Conservation (phyloP, 64 coral and sea anemone genomes). For the Montipora capricornis region DNA sequence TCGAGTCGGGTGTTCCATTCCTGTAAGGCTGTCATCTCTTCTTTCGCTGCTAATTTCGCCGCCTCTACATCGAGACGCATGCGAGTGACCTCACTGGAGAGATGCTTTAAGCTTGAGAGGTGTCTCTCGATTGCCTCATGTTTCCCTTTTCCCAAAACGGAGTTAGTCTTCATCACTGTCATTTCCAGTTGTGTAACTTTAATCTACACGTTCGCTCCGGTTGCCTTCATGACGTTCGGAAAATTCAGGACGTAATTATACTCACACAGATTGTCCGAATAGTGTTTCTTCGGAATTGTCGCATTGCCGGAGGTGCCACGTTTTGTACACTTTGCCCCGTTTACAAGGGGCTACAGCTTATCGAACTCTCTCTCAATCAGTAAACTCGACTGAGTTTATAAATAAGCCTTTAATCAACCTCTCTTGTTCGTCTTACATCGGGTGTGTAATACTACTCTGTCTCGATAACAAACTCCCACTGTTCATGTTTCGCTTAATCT, state of each 20-base stretch:
- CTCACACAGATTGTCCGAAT: neutral
- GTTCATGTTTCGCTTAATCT: no score
- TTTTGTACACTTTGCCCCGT: neutral
- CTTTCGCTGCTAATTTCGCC: neutral
- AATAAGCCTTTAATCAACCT: neutral
- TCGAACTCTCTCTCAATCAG: neutral
- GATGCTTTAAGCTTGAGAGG: neutral
- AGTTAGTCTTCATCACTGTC: neutral
- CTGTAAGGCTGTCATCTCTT: neutral
- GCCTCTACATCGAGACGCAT: neutral
- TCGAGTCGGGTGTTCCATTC: neutral
- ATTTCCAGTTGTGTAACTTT: neutral
- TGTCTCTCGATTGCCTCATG: neutral
- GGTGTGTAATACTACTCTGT: neutral
- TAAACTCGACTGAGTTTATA: slow-evolving; percentile 1
- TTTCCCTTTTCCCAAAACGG: neutral
- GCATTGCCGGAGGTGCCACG: neutral
- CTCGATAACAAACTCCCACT: no score
- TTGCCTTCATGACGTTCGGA: neutral
- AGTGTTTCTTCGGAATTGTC: neutral
- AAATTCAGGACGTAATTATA: neutral
- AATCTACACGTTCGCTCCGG: neutral
- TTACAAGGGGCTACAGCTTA: neutral
- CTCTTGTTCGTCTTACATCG: neutral
- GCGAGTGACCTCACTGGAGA: neutral